phyloP scores from a whole-genome alignment of 2,797 vertebrate genomes.

The Phrynocephalus forsythii region DNA sequence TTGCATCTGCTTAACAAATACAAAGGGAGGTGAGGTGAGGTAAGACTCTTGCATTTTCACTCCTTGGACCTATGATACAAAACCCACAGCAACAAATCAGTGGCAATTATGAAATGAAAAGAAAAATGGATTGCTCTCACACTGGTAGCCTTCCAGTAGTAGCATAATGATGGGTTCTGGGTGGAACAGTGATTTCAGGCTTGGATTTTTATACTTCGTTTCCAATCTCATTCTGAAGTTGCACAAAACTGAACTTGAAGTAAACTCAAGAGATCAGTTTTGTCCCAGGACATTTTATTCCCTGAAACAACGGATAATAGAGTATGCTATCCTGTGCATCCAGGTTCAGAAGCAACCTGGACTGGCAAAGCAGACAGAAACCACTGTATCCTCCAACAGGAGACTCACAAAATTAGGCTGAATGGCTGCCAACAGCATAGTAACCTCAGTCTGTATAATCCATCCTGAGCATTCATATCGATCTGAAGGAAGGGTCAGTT shows the following conservation, averaged over 20 bases:
- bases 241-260: background rate
- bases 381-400: no score
- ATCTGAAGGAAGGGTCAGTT: no score
- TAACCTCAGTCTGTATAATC: background rate
- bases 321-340: background rate
- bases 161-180: background rate
- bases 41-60: no score
- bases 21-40: no score
- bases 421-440: background rate
- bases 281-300: background rate
- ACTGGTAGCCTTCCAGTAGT: background rate
- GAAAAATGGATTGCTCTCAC: background rate
- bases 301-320: background rate
- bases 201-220: background rate
- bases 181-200: background rate
- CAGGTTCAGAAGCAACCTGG: background rate
- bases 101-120: background rate
- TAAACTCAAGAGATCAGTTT: background rate
- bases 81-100: no score
- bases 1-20: background rate
- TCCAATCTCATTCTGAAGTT: background rate
- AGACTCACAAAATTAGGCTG: no score
- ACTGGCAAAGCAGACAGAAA: background rate
- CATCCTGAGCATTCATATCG: no score
- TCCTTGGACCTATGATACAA: no score